Base-by-base conservation (phyloP, 2,888 invertebrate genomes). In the Sminthurides aquaticus region DNA sequence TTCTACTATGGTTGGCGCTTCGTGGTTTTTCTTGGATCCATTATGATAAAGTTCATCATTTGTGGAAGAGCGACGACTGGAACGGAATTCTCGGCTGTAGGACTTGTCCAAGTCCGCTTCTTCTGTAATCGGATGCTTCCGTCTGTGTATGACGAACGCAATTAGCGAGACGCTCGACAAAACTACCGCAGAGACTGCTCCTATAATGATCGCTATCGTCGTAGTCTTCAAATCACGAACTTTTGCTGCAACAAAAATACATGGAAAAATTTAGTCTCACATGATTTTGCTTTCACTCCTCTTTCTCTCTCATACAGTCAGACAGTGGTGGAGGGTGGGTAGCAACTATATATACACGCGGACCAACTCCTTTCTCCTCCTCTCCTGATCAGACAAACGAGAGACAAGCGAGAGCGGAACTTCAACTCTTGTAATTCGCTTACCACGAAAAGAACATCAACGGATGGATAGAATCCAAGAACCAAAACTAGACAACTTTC, bases 151-250 rank as follows among this genome's bases (percentile, higher is more conserved):
- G 66, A 74, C 63, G 68, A 74, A 74, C 58, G 70, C 71, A 71
- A 73, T 71, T 68, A 74, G 69, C 20, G 74, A 69, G 43, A 73
- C 61, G 56, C 69, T 18, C 15, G 71, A 66, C 25, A 74, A 66
- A 43, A 67, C 64, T 26, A 72, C 67, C 22, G 74, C 74, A 26
- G 74, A 71, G 27, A 64, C 71, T 0, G 71, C 69, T 27, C 74
- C 74, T 49, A 73, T 71, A 62, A 74, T 74, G 49, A 74, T 72
- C 27, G 74, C 74, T 43, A 74, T 73, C 63, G 74, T 74, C 56
- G 74, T 73, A 58, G 71, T 74, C 67, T 73, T 68, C 64, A 74
- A 70, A 57, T 74, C 74, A 60, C 71, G 73, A 66, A 69, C 69
- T 73, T 74, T 74, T 49, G 74, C 74, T 74, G 64, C 15, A 60